Evolutionary conservation across 2,888 invertebrate species (phyloP).

Genomic region (Helleia helle): DNA sequence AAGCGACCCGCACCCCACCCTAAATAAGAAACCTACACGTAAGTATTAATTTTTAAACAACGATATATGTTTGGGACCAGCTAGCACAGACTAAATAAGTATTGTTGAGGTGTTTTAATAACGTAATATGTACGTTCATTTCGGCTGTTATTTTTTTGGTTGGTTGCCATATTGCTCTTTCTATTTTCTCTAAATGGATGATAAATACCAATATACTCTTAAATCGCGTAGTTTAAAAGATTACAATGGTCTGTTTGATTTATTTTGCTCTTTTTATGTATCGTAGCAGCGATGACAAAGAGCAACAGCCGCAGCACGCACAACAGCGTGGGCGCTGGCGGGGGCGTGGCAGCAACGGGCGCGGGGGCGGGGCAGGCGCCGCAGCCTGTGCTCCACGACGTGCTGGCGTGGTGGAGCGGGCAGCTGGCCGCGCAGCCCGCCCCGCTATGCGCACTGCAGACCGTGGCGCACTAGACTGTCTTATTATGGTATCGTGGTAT

Average conservation of each 20-base stretch:
- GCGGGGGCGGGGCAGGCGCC: slow-evolving; percentile 22
- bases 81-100: no score
- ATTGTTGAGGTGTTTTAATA: no score
- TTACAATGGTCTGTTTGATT: neutral
- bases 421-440: slow-evolving; percentile 60
- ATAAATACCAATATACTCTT: neutral
- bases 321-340: slow-evolving; percentile 15
- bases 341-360: slow-evolving; percentile 16
- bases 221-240: neutral
- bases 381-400: slow-evolving; percentile 77
- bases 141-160: no score
- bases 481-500: no score
- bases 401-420: slow-evolving; percentile 89
- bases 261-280: neutral
- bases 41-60: slow-evolving; percentile 32
- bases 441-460: neutral
- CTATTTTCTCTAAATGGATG: no score
- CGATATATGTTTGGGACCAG: neutral
- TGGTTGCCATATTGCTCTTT: no score
- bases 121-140: no score
- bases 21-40: slow-evolving; percentile 77
- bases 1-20: slow-evolving; percentile 79
- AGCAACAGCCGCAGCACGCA: slow-evolving; percentile 29
- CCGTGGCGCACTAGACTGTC: neutral
- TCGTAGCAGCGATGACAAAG: slow-evolving; percentile 31